These are phyloP conservation scores for Carterocephalus palaemon DNA, from an alignment of 2,888 invertebrate species.

Conservation along the genomic window DNA sequence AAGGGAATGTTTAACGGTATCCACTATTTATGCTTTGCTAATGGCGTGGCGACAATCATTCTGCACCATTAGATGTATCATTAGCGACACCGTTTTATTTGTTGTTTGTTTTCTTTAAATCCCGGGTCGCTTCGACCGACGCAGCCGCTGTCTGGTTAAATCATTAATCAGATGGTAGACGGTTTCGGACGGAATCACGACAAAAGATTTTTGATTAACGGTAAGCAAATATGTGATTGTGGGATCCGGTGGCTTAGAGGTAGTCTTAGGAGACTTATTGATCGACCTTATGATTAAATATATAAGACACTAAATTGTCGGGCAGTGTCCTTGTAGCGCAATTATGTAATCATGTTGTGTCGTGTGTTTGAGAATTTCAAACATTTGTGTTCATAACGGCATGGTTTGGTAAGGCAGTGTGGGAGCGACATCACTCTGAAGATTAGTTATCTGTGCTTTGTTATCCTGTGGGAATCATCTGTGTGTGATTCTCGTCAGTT, in stretches of 20 bases:
- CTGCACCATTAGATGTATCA: constrained; percentile 67
- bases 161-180: constrained; percentile 63
- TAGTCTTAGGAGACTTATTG: not conserved
- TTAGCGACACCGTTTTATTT: constrained; percentile 56
- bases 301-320: constrained; percentile 7
- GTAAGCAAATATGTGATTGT: constrained; percentile 68
- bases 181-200: constrained; percentile 50
- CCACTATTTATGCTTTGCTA: constrained; percentile 44
- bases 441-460: constrained; percentile 7
- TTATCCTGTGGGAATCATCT: constrained; percentile 6
- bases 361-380: constrained; percentile 1
- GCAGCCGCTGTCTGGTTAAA: constrained; percentile 51
- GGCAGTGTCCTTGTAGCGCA: not conserved
- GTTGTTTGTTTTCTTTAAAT: constrained; percentile 63
- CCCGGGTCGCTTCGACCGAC: constrained; percentile 48
- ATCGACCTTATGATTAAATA: not conserved
- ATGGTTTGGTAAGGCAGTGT: constrained; percentile 24
- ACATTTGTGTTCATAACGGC: constrained; percentile 14
- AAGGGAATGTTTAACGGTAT: constrained; percentile 49
- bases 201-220: constrained; percentile 67
- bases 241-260: constrained; percentile 33
- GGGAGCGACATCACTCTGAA: constrained; percentile 3
- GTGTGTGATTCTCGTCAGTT: not conserved
- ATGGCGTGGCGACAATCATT: constrained; percentile 65
- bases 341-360: not conserved